Conservation (phyloP, 2,797 vertebrate genomes). For the Manis pentadactyla region DNA sequence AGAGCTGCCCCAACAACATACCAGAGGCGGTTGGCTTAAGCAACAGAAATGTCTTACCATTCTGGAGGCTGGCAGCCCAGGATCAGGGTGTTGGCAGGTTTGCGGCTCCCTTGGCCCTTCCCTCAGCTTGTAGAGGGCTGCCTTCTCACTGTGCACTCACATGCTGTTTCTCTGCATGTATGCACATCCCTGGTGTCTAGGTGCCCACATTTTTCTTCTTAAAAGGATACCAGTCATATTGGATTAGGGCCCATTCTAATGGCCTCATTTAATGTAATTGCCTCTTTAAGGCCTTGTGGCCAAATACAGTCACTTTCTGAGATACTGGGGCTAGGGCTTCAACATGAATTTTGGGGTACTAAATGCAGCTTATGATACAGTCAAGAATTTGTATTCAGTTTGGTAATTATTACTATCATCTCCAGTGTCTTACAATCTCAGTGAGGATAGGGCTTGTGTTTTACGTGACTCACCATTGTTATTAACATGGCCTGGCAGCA, state of each 20-base stretch:
- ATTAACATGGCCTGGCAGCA: neutral
- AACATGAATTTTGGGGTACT: neutral
- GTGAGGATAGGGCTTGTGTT: neutral
- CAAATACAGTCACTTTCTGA: neutral
- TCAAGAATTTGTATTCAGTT: neutral
- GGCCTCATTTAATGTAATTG: neutral
- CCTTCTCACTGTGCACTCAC: neutral
- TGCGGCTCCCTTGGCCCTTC: neutral
- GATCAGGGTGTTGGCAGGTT: neutral
- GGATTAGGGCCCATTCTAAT: neutral
- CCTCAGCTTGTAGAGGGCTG: neutral
- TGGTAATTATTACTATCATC: neutral
- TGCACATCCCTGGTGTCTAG: neutral
- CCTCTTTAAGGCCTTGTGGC: neutral
- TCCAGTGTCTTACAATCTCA: conserved; percentile 1
- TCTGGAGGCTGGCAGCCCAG: neutral
- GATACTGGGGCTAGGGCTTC: neutral
- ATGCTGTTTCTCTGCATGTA: neutral
- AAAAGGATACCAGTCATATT: neutral
- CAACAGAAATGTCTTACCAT: neutral
- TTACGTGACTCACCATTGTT: neutral
- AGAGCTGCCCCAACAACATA: neutral
- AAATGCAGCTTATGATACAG: neutral
- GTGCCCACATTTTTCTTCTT: neutral
- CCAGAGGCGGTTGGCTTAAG: neutral